phyloP scores from a whole-genome alignment of 2,888 invertebrate genomes.

The Eupithecia inturbata region DNA sequence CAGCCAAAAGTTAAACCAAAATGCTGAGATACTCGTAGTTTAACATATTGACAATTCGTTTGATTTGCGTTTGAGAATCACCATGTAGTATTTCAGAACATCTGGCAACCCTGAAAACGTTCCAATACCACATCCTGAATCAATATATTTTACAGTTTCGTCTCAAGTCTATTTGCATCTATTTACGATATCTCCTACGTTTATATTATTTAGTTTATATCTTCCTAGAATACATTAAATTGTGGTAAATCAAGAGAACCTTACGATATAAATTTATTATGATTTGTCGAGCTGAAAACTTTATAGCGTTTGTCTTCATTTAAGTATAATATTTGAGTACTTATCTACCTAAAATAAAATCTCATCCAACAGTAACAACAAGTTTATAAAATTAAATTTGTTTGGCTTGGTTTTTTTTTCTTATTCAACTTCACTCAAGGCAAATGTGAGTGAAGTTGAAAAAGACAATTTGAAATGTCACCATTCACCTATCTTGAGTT shows the following conservation, averaged over 20 bases:
- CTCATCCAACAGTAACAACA: neutral
- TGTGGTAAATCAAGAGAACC: constrained; percentile 29
- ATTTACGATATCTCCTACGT: constrained; percentile 57
- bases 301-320: constrained; percentile 22
- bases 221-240: constrained; percentile 39
- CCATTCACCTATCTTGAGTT: neutral
- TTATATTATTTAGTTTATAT: constrained; percentile 37
- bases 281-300: constrained; percentile 23
- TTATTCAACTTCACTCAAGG: no score
- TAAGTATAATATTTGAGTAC: neutral
- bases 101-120: constrained; percentile 43
- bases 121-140: constrained; percentile 57
- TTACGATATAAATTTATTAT: constrained; percentile 25
- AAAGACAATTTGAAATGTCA: no score
- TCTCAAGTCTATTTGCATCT: constrained; percentile 52
- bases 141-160: constrained; percentile 53
- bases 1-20: neutral
- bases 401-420: no score
- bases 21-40: neutral
- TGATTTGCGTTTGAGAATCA: neutral
- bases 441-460: no score
- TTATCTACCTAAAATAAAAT: neutral
- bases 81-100: neutral
- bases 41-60: neutral
- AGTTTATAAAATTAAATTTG: no score